Base-by-base conservation (phyloP, 2,113 vertebrate species). In the Notechis scutatus region DNA sequence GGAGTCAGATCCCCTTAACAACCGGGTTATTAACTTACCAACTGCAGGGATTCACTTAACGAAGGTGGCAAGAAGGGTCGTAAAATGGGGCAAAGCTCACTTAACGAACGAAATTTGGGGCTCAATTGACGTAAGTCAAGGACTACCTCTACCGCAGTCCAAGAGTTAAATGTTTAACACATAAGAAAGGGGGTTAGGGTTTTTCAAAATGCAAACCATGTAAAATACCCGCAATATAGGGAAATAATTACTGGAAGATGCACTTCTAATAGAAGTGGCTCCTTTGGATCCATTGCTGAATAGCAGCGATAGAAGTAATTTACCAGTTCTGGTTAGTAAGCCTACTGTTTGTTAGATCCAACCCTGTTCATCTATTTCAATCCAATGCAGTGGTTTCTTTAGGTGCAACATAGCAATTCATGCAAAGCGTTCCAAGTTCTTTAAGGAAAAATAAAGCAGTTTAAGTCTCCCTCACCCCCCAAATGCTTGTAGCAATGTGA, bases 341-440 rank as follows among this genome's bases (percentile, higher is more conserved):
- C 91, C 55, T 94, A 5, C 5, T 42, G 52, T 34, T 92, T 64
- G 23, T 55, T 26, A 89, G 87, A n/a, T 81, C 18, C 12, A 21
- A 81, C 11, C 42, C 11, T 64, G 5, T 64, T 64, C 10, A n/a
- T 47, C 54, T 85, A 57, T 42, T 89, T 74, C 26, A 26, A 56
- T n/a, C 92, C 69, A n/a, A 20, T 55, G 85, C 54, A 90, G 42
- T 10, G 24, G 92, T 57, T 95, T 54, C 92, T 92, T 21, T 42
- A 42, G 23, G 20, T 42, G 92, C 39, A 91, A 87, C 92, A 90
- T 74, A 95, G 94, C 56, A 91, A 69, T 85, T 85, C 26, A 3
- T 3, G 47, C 74, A 89, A 85, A 93, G 23, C 4, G 23, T 92
- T 94, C 57, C 45, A 1, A 81, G 45, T 20, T 90, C 11, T 91